These are phyloP conservation scores for Neotoxoptera formosana DNA, from an alignment of 1,140 invertebrate genomes.

Conservation along the genomic window DNA sequence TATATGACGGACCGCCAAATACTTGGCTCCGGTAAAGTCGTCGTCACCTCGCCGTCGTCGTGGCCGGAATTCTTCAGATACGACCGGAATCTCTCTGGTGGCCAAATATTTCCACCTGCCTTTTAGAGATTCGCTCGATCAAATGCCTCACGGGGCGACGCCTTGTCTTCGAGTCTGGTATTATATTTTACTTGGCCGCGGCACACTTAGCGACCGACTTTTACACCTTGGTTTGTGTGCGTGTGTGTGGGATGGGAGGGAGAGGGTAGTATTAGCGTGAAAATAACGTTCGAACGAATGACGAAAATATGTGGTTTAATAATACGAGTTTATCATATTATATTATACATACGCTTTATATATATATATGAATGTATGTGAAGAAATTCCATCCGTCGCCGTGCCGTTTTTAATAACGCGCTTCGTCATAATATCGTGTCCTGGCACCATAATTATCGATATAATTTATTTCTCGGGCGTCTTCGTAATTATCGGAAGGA, in stretches of 20 bases:
- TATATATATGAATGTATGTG: no score
- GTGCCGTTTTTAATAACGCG: not conserved
- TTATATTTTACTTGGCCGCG: not conserved
- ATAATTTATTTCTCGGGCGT: not conserved
- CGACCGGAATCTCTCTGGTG: not conserved
- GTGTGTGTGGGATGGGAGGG: not conserved
- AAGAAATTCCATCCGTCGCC: no score
- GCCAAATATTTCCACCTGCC: not conserved
- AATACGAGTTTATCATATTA: not conserved
- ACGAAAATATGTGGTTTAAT: slow-evolving; percentile 30
- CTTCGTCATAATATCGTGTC: not conserved
- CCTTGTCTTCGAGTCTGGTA: not conserved
- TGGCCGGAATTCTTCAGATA: not conserved
- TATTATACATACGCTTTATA: not conserved
- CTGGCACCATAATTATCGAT: not conserved
- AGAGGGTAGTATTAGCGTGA: not conserved
- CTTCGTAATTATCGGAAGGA: not conserved
- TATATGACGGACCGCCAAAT: not conserved
- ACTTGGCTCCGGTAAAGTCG: not conserved
- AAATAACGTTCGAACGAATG: not conserved
- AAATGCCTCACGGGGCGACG: not conserved
- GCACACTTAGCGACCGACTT: no score
- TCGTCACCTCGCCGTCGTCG: not conserved
- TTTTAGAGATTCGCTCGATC: not conserved
- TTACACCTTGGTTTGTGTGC: not conserved